These are phyloP conservation scores for Achlya flavicornis DNA, from an alignment of 2,888 invertebrate species.

Conservation along the genomic window DNA sequence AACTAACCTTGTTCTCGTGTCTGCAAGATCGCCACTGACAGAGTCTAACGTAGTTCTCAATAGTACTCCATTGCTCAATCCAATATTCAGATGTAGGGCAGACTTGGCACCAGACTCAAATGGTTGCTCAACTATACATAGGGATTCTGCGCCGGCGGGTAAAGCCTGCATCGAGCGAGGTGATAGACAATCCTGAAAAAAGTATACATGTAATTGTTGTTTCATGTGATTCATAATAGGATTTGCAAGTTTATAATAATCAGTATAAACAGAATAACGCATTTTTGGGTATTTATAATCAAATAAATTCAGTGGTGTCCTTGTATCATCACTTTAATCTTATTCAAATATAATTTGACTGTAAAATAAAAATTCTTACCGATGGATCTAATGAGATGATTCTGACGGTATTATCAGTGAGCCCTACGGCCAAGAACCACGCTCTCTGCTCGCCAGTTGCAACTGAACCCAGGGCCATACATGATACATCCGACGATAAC, in stretches of 20 bases:
- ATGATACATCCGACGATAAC: conserved; percentile 98
- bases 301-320: conserved; percentile 80
- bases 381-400: conserved; percentile 98
- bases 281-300: conserved; percentile 80
- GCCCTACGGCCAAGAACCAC: conserved; percentile 97
- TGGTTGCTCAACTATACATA: conserved; percentile 96
- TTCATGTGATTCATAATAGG: neutral
- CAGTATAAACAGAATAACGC: conserved; percentile 79
- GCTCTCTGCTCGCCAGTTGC: conserved; percentile 97
- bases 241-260: conserved; percentile 23
- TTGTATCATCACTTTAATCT: conserved; percentile 71
- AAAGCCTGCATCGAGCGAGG: conserved; percentile 98
- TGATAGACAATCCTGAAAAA: conserved; percentile 92
- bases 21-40: conserved; percentile 97
- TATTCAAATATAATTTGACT: conserved; percentile 9
- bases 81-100: conserved; percentile 96
- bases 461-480: conserved; percentile 98
- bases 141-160: conserved; percentile 97
- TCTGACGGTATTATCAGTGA: conserved; percentile 98
- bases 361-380: conserved; percentile 68
- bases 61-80: conserved; percentile 97
- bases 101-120: conserved; percentile 87
- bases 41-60: conserved; percentile 97
- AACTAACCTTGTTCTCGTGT: conserved; percentile 93
- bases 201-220: conserved; percentile 12